Evolutionary conservation across 2,797 vertebrate species (phyloP).

Genomic region (Phoxinus dragarum): DNA sequence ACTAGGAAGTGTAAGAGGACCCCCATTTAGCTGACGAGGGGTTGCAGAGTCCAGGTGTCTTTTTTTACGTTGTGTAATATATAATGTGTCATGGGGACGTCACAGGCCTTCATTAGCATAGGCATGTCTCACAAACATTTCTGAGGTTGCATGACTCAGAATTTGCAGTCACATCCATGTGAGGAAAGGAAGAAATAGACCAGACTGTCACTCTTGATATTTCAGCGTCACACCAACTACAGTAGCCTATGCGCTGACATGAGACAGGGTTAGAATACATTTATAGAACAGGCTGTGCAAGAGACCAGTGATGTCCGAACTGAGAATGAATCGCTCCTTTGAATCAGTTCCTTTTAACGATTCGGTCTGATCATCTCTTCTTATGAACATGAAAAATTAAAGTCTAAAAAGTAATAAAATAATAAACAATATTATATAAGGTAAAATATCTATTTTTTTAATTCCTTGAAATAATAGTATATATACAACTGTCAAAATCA

Average conservation of each 20-base stretch:
- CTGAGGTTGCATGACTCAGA: conserved; percentile 41
- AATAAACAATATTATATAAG: not conserved
- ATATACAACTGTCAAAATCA: not conserved
- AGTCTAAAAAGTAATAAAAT: not conserved
- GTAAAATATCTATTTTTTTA: too few species aligned
- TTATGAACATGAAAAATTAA: not conserved
- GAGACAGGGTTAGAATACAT: not conserved
- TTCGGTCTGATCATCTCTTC: not conserved
- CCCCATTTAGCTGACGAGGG: not conserved
- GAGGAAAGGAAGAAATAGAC: conserved; percentile 34
- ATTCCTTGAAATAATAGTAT: too few species aligned
- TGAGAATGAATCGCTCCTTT: not conserved
- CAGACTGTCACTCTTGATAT: not conserved
- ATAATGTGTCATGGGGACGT: conserved; percentile 38
- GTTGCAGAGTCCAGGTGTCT: conserved; percentile 53
- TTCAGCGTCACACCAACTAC: not conserved
- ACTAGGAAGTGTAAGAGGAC: conserved; percentile 66
- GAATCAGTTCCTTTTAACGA: conserved; percentile 5
- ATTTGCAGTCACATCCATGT: not conserved
- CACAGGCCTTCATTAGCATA: conserved; percentile 53
- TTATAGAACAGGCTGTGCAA: not conserved
- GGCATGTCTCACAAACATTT: not conserved
- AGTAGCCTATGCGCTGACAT: not conserved
- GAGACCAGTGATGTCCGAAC: not conserved
- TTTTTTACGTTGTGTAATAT: conserved; percentile 62